Evolutionary conservation across 2,797 vertebrate genomes (phyloP), one percentile per base, ranked within the genome.

Genomic region (Tangara arthus): DNA sequence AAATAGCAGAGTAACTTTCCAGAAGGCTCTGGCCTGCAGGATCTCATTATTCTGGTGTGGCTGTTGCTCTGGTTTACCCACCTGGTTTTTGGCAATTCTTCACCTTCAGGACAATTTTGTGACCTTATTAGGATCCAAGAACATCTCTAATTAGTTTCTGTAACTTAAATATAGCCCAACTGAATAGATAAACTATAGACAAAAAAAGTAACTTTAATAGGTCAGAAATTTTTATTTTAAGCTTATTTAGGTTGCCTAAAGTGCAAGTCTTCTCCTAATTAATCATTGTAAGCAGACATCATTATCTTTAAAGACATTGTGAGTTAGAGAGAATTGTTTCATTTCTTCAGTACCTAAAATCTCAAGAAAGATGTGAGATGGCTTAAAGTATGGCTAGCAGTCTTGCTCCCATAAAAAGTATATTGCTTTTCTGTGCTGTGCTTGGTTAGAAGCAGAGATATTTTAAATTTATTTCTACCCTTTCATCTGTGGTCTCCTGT

Each of bases 401-500:
- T 69, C 80, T 17, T 83, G 30, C 55, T 37, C 26, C 56, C 68
- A 32, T 37, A 80, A 80, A 93, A 85, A 22, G 5, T 28, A 42
- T 20, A 52, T 47, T 82, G 15, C 49, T 88, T 77, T 8, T 3
- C 15, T 89, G n/a, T 77, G 30, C 14, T 81, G 15, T 93, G 9
- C 21, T 89, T 6, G 2, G 6, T 41, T 94, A 35, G 69, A 82
- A 30, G 73, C 28, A 69, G 32, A 86, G 21, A 68, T 91, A 90
- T 65, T 70, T 69, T 63, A 88, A 90, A 79, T 84, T 76, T 84
- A 64, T 83, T 93, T 90, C 65, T 64, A n/a, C 28, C 26, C 52
- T 91, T 94, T 95, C 79, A 88, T 94, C 81, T 89, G 22, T 46
- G 76, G 52, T 60, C n/a, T 92, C 41, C 86, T 63, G 30, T 88